phyloP scores from a whole-genome alignment of 2,113 vertebrate genomes.

The Siniperca knerii region DNA sequence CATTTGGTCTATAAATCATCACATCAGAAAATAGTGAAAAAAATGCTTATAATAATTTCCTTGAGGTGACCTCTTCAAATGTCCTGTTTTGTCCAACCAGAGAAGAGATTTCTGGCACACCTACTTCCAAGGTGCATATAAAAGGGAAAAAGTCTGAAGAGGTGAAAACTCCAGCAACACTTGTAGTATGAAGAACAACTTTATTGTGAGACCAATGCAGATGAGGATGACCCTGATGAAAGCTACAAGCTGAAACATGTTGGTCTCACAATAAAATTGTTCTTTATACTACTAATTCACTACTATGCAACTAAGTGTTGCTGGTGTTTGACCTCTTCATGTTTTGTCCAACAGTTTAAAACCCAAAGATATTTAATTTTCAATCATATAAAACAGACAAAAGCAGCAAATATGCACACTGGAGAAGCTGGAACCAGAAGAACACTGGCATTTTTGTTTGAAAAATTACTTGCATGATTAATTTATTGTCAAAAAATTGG shows the following conservation, averaged over 20 bases:
- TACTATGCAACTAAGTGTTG: background rate
- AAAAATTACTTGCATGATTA: background rate
- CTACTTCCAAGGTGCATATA: background rate
- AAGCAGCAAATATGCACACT: background rate
- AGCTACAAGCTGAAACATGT: background rate
- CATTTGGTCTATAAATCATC: background rate
- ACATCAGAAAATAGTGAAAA: background rate
- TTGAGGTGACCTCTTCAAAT: background rate
- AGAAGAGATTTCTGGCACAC: background rate
- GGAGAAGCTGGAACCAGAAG: background rate
- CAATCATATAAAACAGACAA: background rate
- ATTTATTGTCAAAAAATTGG: background rate
- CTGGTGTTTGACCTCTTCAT: background rate
- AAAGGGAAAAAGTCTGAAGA: background rate
- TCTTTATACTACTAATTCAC: background rate
- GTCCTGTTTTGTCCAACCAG: background rate
- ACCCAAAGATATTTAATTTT: background rate
- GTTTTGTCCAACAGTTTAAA: background rate
- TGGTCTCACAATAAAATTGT: background rate
- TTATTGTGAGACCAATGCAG: background rate
- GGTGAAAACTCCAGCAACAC: background rate
- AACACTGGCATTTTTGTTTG: background rate
- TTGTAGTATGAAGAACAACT: too few species aligned
- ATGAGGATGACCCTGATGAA: background rate
- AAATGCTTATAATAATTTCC: background rate